A percentile compares a stretch with the other conserved stretches of the same genome.
Evolutionary conservation across 1,140 invertebrate genomes (phyloP).

Genomic region (Cyphomyrmex costatus): DNA sequence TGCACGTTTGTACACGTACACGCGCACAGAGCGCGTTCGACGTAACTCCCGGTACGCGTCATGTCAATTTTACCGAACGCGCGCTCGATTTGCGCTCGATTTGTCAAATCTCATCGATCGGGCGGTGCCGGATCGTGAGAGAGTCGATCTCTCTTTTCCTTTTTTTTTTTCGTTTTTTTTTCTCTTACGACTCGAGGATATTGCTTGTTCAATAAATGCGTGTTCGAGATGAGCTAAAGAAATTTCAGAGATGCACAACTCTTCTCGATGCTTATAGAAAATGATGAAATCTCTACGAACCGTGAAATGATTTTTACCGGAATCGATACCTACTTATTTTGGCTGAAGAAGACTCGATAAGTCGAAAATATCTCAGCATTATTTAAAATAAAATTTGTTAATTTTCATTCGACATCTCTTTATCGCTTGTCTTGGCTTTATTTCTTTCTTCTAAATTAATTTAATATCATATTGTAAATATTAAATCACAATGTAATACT

Average conservation of each 20-base stretch:
- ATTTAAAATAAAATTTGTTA: too few species aligned
- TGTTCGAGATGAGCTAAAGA: background rate
- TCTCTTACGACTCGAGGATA: background rate
- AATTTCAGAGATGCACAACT: slow-evolving; percentile 1
- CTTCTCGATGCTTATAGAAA: background rate
- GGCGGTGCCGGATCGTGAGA: background rate
- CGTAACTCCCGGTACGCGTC: slow-evolving; percentile 39
- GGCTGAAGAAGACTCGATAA: too few species aligned
- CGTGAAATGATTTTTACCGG: background rate
- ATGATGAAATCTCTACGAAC: background rate
- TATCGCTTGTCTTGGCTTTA: too few species aligned
- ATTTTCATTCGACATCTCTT: too few species aligned
- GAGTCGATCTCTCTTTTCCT: slow-evolving; percentile 1
- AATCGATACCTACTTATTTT: background rate
- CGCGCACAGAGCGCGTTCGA: slow-evolving; percentile 73
- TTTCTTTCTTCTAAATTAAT: too few species aligned
- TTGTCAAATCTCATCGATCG: slow-evolving; percentile 53
- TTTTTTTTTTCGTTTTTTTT: background rate
- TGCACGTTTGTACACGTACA: background rate
- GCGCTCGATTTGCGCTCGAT: background rate
- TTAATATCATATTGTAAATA: too few species aligned
- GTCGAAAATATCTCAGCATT: too few species aligned
- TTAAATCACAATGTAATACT: background rate
- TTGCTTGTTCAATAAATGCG: background rate
- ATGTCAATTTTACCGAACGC: background rate